Conservation (phyloP, 2,113 vertebrate species). For the Gobius niger region DNA sequence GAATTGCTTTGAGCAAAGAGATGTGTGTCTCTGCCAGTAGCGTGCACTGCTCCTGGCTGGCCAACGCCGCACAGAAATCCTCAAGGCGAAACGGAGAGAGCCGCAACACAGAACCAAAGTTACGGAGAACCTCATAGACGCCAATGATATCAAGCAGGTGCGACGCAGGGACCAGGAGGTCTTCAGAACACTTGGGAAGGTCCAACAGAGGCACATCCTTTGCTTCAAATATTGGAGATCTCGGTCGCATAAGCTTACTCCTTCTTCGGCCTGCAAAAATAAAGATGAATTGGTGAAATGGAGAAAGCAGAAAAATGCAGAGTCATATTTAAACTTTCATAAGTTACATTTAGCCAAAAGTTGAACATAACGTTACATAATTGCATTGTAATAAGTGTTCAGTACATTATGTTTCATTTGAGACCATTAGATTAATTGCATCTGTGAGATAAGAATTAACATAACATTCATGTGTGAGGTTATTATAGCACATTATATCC, state of each 20-base stretch:
- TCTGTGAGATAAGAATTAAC: too few relatives aligned
- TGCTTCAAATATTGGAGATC: slow-evolving; percentile 91
- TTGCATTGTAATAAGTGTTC: background rate
- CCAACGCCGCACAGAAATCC: slow-evolving; percentile 94
- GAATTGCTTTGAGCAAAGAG: slow-evolving; percentile 93
- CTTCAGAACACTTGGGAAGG: slow-evolving; percentile 96
- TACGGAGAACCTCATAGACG: slow-evolving; percentile 95
- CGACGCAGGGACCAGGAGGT: slow-evolving; percentile 91
- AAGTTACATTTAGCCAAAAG: background rate
- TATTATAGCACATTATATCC: too few relatives aligned
- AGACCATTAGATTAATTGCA: too few relatives aligned
- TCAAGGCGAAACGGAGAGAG: slow-evolving; percentile 97
- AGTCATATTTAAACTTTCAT: background rate
- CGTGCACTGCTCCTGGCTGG: slow-evolving; percentile 96
- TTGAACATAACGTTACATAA: background rate
- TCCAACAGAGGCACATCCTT: slow-evolving; percentile 93
- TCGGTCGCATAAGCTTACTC: slow-evolving; percentile 83
- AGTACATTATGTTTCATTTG: background rate
- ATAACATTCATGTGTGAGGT: too few relatives aligned
- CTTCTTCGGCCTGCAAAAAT: slow-evolving; percentile 81
- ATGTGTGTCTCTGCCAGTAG: slow-evolving; percentile 97
- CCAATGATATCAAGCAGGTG: slow-evolving; percentile 94
- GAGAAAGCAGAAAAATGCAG: too few relatives aligned
- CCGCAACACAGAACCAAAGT: slow-evolving; percentile 94
- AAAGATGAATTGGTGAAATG: background rate